Evolutionary conservation across 2,113 vertebrate species (phyloP).

Genomic region (Mellivora capensis): DNA sequence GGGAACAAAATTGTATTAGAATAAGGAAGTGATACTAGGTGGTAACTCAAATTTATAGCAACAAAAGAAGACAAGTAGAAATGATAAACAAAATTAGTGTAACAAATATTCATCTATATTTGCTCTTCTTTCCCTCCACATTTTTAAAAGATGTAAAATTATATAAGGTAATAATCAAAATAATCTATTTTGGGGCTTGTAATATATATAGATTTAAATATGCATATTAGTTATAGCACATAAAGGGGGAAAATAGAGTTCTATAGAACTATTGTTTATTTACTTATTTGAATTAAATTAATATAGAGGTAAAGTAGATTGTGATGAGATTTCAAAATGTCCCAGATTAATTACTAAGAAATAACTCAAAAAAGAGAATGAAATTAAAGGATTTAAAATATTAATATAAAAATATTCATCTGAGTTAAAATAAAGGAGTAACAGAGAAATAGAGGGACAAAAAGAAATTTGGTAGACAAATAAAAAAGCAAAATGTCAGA

Average conservation of each 20-base stretch:
- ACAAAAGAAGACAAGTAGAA: neutral
- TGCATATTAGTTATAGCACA: neutral
- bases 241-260: neutral
- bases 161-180: neutral
- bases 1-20: neutral
- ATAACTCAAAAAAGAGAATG: neutral
- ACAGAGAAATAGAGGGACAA: neutral
- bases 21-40: neutral
- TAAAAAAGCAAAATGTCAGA: neutral
- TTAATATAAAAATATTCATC: neutral
- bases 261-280: neutral
- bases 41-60: neutral
- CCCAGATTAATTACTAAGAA: neutral
- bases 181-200: neutral
- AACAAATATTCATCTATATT: neutral
- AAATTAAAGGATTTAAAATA: neutral
- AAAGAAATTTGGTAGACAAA: neutral
- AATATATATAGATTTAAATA: neutral
- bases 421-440: neutral
- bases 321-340: neutral
- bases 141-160: neutral
- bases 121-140: neutral
- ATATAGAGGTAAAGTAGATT: neutral
- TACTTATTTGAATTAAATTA: neutral
- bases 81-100: neutral